These are phyloP conservation scores for Chamaea fasciata DNA, from an alignment of 2,113 vertebrate genomes.

Conservation along the genomic window DNA sequence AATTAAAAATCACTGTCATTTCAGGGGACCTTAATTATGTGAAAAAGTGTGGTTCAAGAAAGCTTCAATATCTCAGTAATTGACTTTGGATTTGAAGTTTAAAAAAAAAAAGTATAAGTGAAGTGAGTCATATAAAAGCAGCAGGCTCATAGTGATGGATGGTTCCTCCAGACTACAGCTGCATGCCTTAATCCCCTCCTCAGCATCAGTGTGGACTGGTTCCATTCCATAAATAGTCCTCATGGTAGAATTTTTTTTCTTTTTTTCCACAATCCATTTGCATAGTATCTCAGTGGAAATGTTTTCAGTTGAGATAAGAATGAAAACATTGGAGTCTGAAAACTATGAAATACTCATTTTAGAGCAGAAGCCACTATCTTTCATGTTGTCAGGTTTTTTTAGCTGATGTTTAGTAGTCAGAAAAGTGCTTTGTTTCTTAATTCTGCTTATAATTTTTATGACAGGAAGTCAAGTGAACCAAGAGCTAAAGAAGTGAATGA, in stretches of 20 bases:
- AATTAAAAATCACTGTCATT: constrained; percentile 57
- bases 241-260: not conserved
- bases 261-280: not conserved
- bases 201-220: not conserved
- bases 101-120: not conserved
- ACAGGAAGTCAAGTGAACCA: not conserved
- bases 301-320: not conserved
- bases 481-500: constrained; percentile 7
- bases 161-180: not conserved
- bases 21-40: constrained; percentile 32
- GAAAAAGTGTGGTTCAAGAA: not conserved
- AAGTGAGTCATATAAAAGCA: not conserved
- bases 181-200: not conserved
- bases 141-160: not conserved
- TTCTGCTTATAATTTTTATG: not conserved
- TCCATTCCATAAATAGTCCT: not conserved
- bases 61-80: constrained; percentile 21
- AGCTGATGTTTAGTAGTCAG: not conserved
- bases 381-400: not conserved
- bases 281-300: not conserved
- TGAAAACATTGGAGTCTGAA: not conserved
- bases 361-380: not conserved
- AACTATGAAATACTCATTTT: not conserved
- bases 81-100: not conserved
- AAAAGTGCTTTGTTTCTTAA: not conserved